Percentiles rank a stretch among this genome's conserved stretches.
Evolutionary conservation across 2,888 invertebrate genomes (phyloP).

Genomic region (Nephrotoma guestfalica): DNA sequence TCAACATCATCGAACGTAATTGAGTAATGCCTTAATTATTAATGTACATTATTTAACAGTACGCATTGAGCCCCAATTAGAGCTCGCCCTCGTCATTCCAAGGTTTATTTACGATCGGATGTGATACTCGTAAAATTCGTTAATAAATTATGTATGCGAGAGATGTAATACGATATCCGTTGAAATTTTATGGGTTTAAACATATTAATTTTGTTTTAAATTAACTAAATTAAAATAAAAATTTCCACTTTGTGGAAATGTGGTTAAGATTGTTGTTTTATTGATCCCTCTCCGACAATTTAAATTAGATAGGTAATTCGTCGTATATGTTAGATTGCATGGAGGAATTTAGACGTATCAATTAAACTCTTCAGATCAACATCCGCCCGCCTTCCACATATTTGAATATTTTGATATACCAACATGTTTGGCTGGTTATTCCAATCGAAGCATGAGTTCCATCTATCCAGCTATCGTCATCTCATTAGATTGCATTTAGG

Average conservation of each 20-base stretch:
- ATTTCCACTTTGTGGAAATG: background rate
- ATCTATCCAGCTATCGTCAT: too few relatives aligned
- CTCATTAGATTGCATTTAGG: too few relatives aligned
- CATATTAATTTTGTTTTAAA: background rate
- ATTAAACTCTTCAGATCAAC: too few relatives aligned
- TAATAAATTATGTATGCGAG: background rate
- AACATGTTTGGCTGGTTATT: too few relatives aligned
- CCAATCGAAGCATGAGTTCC: too few relatives aligned
- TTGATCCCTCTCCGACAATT: background rate
- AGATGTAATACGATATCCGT: background rate
- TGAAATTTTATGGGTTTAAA: background rate
- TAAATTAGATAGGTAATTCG: too few relatives aligned
- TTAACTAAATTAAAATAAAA: background rate
- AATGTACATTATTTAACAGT: too few relatives aligned
- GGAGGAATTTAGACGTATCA: too few relatives aligned
- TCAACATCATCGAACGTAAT: background rate
- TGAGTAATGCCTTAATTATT: background rate
- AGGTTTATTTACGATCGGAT: background rate
- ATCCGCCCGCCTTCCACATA: too few relatives aligned
- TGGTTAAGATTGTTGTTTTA: background rate
- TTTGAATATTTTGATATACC: too few relatives aligned
- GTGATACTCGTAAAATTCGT: background rate
- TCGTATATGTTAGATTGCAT: too few relatives aligned
- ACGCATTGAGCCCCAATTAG: background rate
- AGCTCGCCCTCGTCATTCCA: background rate